phyloP scores from a whole-genome alignment of 2,113 vertebrate genomes.

The Puffinus mauretanicus region DNA sequence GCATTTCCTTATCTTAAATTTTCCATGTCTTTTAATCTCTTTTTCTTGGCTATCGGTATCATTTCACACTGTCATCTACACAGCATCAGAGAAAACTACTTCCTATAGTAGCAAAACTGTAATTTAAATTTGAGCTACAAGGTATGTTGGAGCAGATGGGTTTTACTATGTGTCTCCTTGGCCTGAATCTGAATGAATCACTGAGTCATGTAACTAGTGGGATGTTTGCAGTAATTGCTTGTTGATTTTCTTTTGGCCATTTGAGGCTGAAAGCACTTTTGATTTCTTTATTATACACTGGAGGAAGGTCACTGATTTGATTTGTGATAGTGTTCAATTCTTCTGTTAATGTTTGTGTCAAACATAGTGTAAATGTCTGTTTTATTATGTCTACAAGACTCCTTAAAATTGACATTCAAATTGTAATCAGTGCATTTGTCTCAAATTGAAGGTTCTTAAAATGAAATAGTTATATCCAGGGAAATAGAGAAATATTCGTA shows the following conservation, averaged over 20 bases:
- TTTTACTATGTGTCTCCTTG: slow-evolving; percentile 19
- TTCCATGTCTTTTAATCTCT: slow-evolving; percentile 20
- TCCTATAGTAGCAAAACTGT: neutral
- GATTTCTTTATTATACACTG: slow-evolving; percentile 44
- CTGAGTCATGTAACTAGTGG: neutral
- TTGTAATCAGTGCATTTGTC: slow-evolving; percentile 33
- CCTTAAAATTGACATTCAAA: slow-evolving; percentile 27
- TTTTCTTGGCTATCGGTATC: neutral
- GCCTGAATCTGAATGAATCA: slow-evolving; percentile 37
- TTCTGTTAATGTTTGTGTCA: neutral
- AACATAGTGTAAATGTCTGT: neutral
- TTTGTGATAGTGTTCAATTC: slow-evolving; percentile 25
- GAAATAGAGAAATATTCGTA: neutral
- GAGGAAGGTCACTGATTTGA: slow-evolving; percentile 50
- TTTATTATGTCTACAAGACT: neutral
- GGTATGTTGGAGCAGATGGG: slow-evolving; percentile 33
- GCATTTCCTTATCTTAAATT: slow-evolving; percentile 56
- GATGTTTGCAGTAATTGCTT: slow-evolving; percentile 43
- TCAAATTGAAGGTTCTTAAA: slow-evolving; percentile 3
- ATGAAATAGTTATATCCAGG: neutral
- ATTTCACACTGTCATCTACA: neutral
- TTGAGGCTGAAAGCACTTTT: slow-evolving; percentile 50
- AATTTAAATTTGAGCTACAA: slow-evolving; percentile 32
- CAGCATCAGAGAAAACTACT: neutral
- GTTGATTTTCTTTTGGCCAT: slow-evolving; percentile 52